Evolutionary conservation across 2,113 vertebrate species (phyloP).

Genomic region (Ia io): DNA sequence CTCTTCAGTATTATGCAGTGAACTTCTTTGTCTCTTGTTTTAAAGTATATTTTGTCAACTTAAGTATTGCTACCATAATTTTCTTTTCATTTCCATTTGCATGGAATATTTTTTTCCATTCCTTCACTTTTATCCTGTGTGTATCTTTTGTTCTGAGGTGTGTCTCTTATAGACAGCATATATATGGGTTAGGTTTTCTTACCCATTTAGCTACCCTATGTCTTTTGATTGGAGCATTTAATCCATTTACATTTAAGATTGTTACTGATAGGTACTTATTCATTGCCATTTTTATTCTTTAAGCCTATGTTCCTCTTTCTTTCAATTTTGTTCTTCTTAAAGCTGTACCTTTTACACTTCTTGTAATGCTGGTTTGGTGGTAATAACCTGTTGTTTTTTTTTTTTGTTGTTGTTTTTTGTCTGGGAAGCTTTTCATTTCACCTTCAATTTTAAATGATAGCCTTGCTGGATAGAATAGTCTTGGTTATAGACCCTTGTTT

Average conservation of each 20-base stretch:
- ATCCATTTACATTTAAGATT: neutral
- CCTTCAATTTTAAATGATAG: neutral
- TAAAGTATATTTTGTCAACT: neutral
- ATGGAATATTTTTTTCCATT: neutral
- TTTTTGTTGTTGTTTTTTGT: neutral
- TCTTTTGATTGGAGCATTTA: neutral
- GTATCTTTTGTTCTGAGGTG: neutral
- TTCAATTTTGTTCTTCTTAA: neutral
- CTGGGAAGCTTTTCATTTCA: neutral
- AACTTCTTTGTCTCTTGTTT: neutral
- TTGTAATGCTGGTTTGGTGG: too few relatives aligned
- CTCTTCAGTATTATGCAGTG: neutral
- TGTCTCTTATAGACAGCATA: neutral
- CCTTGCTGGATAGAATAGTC: neutral
- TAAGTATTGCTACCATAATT: neutral
- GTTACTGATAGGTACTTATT: neutral
- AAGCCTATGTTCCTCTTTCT: neutral
- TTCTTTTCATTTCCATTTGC: neutral
- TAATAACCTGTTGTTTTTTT: neutral
- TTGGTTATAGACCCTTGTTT: neutral
- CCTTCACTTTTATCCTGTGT: neutral
- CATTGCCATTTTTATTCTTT: neutral
- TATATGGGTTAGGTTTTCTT: neutral
- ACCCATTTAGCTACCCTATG: neutral
- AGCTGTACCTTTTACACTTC: too few relatives aligned